Conservation (phyloP, 2,113 vertebrate genomes). For the Agapornis roseicollis region DNA sequence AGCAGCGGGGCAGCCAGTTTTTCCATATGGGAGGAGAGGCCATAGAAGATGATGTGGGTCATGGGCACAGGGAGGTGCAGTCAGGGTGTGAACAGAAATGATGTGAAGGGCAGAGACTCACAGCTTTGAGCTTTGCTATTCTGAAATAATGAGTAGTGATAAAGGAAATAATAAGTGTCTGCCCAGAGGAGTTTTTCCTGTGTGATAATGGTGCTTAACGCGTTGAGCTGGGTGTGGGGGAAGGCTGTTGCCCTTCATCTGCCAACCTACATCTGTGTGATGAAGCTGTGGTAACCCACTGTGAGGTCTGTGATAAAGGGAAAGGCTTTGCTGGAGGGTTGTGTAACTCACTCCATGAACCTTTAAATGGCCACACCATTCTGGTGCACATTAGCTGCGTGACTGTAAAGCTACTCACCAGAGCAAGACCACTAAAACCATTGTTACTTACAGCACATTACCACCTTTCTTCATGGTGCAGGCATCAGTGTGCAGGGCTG, state of each 20-base stretch:
- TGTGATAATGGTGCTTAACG: background rate
- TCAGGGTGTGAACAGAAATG: background rate
- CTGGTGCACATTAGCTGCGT: background rate
- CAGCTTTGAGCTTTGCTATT: background rate
- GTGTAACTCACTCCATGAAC: background rate
- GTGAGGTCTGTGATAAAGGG: background rate
- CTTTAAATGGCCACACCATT: rapidly evolving
- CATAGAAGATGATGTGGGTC: background rate
- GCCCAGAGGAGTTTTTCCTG: background rate
- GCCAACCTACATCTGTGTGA: rapidly evolving
- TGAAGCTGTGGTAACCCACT: background rate
- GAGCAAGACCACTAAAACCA: background rate
- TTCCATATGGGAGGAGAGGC: background rate
- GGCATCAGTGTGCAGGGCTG: background rate
- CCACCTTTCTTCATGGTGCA: background rate
- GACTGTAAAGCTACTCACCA: background rate
- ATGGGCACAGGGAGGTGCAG: background rate
- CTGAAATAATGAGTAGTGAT: background rate
- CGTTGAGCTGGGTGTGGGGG: background rate
- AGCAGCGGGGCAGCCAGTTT: background rate
- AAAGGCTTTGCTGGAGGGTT: background rate
- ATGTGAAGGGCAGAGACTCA: background rate
- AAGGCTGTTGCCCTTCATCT: background rate
- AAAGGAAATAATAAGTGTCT: background rate
- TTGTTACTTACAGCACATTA: background rate